These are phyloP conservation scores for Mylabris sibirica DNA, from an alignment of 2,888 invertebrate species.

Conservation along the genomic window DNA sequence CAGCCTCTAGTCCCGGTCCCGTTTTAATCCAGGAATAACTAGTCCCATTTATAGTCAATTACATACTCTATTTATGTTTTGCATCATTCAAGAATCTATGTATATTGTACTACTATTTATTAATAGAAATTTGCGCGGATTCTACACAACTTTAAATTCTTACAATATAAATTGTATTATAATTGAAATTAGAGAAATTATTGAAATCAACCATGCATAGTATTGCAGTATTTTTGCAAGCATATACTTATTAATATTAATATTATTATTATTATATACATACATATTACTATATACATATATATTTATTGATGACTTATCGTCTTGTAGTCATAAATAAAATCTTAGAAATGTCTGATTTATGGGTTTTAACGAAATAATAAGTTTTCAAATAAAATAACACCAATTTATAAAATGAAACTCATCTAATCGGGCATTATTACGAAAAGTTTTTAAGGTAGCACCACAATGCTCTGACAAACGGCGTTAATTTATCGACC, in stretches of 20 bases:
- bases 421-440: not conserved
- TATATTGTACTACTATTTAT: slow-evolving; percentile 36
- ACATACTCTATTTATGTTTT: slow-evolving; percentile 48
- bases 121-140: slow-evolving; percentile 20
- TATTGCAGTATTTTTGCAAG: slow-evolving; percentile 63
- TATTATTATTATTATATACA: slow-evolving; percentile 42
- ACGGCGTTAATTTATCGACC: not conserved
- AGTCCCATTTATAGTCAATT: slow-evolving; percentile 61
- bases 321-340: slow-evolving; percentile 3
- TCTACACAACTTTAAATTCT: slow-evolving; percentile 30
- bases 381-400: slow-evolving; percentile 19
- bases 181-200: slow-evolving; percentile 39
- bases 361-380: slow-evolving; percentile 20
- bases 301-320: slow-evolving; percentile 34
- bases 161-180: slow-evolving; percentile 23
- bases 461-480: not conserved
- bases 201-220: slow-evolving; percentile 55
- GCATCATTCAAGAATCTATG: slow-evolving; percentile 40
- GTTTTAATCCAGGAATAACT: slow-evolving; percentile 47
- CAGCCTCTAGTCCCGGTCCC: slow-evolving; percentile 56
- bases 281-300: slow-evolving; percentile 41
- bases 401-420: slow-evolving; percentile 12
- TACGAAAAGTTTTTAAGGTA: not conserved
- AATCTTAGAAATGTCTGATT: slow-evolving; percentile 3
- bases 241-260: slow-evolving; percentile 48